Base-by-base conservation (phyloP, 1,140 invertebrate species). In the Telenomus remus region DNA sequence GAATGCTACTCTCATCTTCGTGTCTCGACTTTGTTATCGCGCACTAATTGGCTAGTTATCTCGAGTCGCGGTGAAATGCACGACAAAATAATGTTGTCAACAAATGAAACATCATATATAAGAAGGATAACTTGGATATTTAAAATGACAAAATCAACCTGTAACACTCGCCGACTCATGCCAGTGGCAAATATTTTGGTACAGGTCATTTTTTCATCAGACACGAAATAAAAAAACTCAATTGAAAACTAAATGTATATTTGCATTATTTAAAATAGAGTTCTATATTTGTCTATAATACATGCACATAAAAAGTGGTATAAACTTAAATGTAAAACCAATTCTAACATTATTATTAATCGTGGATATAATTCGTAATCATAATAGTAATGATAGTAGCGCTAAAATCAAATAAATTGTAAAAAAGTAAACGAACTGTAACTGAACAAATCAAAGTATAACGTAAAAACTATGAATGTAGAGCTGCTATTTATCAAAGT, bases 311-410 rank as follows among this genome's bases (percentile, higher is more conserved):
- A 78, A 81, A 79, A 11, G 54, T 68, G 54, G 39, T 68, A 68
- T 68, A 68, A 68, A 68, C 64, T 68, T 81, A 78, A 76, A 77
- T 47, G 50, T 75, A 74, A 77, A 54, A 59, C 69, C 78, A 69
- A 61, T 49, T 53, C 59, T 79, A 74, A 78, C n/a, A n/a, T n/a
- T n/a, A n/a, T n/a, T 78, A 66, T 78, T 79, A 65, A 66, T 79
- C 55, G 63, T 64, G 59, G 70, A 64, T 47, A 39, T 39, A 76
- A 71, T 66, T 74, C 43, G 12, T 77, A 55, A 59, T 76, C 50
- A 63, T 70, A 59, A 68, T 80, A 79, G 48, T 78, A 55, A 64
- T 71, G 60, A 66, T 75, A 64, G 63, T 71, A 74, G 70, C 66
- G 60, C 71, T 75, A 80, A 78, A 81, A 79, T 77, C 19, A 27